Conservation (phyloP, 2,797 vertebrate genomes). For the Aphelocoma californica region DNA sequence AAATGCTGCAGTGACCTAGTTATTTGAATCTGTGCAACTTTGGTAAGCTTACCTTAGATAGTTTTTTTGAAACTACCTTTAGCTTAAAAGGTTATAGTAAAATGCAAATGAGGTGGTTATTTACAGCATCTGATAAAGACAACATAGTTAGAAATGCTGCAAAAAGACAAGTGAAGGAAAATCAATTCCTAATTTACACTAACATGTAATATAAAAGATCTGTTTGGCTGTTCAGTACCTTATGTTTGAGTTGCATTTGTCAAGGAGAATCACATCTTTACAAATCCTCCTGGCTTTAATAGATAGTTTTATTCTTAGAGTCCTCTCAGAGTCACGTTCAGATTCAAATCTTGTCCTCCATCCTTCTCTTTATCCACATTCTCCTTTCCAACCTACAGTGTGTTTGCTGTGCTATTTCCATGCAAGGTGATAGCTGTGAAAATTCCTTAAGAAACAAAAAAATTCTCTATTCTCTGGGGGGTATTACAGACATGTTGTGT, state of each 20-base stretch:
- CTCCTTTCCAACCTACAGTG: neutral
- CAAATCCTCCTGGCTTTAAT: neutral
- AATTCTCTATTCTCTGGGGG: neutral
- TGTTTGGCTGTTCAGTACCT: neutral
- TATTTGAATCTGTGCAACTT: neutral
- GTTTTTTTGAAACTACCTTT: neutral
- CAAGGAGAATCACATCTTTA: neutral
- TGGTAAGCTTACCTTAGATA: neutral
- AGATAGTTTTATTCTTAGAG: neutral
- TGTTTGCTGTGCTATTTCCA: neutral
- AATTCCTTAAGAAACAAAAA: neutral
- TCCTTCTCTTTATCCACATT: neutral
- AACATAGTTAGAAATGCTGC: neutral
- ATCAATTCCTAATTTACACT: constrained; percentile 53
- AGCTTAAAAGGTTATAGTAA: constrained; percentile 5
- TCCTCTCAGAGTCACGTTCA: neutral
- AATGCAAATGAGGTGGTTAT: neutral
- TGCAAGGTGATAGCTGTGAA: neutral
- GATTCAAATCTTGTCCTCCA: neutral
- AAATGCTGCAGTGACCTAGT: constrained; percentile 28
- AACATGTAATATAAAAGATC: neutral
- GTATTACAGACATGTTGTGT: neutral
- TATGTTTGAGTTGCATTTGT: neutral
- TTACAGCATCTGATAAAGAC: constrained; percentile 36
- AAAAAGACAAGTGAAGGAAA: constrained; percentile 47